These are phyloP conservation scores for Tauraco erythrolophus DNA, from an alignment of 2,113 vertebrate genomes.

Conservation along the genomic window DNA sequence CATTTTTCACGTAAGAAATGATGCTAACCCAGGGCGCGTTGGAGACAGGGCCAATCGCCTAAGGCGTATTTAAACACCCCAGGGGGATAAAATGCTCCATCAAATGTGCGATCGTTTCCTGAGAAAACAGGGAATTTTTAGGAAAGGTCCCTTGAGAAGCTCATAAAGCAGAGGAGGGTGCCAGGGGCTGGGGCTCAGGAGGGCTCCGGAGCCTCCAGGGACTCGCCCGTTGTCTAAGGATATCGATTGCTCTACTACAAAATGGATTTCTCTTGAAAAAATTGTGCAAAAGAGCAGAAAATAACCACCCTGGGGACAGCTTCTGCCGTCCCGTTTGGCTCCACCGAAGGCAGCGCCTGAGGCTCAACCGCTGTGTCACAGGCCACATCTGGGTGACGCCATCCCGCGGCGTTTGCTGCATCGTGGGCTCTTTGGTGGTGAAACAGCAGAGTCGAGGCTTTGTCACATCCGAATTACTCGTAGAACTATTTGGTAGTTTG, in stretches of 20 bases:
- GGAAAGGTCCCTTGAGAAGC: not conserved
- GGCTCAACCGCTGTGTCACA: too few species aligned
- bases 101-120: not conserved
- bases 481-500: not conserved
- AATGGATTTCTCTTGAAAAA: not conserved
- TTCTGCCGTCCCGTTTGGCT: not conserved
- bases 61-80: too few species aligned
- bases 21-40: not conserved
- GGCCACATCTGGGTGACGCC: not conserved
- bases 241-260: not conserved
- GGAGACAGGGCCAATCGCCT: not conserved
- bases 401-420: not conserved
- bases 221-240: not conserved
- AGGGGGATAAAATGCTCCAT: not conserved
- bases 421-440: fast-evolving
- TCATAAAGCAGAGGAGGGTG: not conserved
- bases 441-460: not conserved
- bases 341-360: too few species aligned
- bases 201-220: not conserved
- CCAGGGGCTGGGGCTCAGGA: not conserved
- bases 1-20: not conserved
- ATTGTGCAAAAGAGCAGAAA: not conserved
- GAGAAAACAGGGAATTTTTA: not conserved
- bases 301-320: not conserved
- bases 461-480: not conserved